Conservation (phyloP, 1,140 invertebrate genomes). For the Phthorimaea operculella region DNA sequence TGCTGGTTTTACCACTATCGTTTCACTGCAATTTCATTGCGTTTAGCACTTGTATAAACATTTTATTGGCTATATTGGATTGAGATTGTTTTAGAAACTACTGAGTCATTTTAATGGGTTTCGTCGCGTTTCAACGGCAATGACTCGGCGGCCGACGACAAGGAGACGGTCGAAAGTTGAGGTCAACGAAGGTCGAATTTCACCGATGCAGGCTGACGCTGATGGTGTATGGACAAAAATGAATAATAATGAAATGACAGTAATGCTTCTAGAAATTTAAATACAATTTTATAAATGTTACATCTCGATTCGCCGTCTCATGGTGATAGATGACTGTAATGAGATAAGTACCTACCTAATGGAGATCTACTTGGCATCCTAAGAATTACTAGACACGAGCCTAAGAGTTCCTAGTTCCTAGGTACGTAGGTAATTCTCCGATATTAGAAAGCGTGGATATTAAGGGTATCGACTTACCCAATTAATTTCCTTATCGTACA, state of each 20-base stretch:
- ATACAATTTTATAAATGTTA: too few relatives aligned
- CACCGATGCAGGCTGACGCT: not conserved
- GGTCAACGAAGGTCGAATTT: not conserved
- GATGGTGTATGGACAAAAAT: conserved; percentile 22
- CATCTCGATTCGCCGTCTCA: too few relatives aligned
- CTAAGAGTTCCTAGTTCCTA: too few relatives aligned
- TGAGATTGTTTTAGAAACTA: not conserved
- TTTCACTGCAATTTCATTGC: too few relatives aligned
- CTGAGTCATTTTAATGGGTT: not conserved
- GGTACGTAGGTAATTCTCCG: too few relatives aligned
- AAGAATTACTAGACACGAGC: too few relatives aligned
- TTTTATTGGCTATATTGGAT: not conserved
- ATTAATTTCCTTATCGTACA: conserved; percentile 38
- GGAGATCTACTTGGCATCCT: too few relatives aligned
- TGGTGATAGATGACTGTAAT: too few relatives aligned
- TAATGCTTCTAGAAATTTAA: too few relatives aligned
- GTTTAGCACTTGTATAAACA: not conserved
- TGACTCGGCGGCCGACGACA: not conserved
- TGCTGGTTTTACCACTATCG: not conserved
- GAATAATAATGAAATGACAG: conserved; percentile 30
- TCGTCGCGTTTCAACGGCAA: not conserved
- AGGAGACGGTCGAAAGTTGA: not conserved
- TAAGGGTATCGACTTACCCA: conserved; percentile 44
- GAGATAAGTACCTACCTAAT: too few relatives aligned
- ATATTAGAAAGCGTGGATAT: too few relatives aligned